Percentiles rank a stretch among this genome's conserved stretches.
Evolutionary conservation across 2,888 invertebrate species (phyloP).

Genomic region (Andrena praecox): DNA sequence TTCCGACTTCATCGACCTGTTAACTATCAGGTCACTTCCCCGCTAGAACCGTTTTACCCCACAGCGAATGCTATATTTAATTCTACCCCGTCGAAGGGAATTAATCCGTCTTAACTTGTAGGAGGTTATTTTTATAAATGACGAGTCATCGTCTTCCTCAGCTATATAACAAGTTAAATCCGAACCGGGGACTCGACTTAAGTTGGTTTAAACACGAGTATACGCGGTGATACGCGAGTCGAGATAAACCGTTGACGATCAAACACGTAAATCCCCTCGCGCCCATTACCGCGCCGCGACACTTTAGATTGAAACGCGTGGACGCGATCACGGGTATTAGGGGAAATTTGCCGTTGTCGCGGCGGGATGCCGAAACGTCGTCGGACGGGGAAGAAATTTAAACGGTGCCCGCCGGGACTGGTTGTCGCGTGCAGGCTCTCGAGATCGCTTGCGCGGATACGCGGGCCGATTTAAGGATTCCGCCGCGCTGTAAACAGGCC

Average conservation of each 20-base stretch:
- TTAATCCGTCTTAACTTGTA: no score
- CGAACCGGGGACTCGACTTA: no score
- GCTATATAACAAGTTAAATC: no score
- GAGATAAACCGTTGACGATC: background rate
- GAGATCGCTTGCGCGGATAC: constrained; percentile 38
- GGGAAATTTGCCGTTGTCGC: constrained; percentile 1
- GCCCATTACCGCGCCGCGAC: constrained; percentile 13
- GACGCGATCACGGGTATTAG: background rate
- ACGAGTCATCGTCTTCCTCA: no score
- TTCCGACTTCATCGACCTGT: no score
- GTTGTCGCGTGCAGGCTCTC: constrained; percentile 47
- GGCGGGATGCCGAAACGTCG: background rate
- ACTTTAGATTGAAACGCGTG: constrained; percentile 2
- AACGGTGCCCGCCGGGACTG: background rate
- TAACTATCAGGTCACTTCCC: no score
- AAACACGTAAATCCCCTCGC: background rate
- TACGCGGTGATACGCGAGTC: no score
- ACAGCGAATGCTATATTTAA: no score
- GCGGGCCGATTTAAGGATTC: constrained; percentile 53
- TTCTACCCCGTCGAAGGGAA: no score
- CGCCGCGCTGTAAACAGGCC: constrained; percentile 50
- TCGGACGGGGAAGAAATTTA: constrained; percentile 31
- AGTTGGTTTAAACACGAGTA: no score
- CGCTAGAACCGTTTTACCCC: no score
- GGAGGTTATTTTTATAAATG: no score